Conservation (phyloP, 2,888 invertebrate species). For the Exephanes ischioxanthus region DNA sequence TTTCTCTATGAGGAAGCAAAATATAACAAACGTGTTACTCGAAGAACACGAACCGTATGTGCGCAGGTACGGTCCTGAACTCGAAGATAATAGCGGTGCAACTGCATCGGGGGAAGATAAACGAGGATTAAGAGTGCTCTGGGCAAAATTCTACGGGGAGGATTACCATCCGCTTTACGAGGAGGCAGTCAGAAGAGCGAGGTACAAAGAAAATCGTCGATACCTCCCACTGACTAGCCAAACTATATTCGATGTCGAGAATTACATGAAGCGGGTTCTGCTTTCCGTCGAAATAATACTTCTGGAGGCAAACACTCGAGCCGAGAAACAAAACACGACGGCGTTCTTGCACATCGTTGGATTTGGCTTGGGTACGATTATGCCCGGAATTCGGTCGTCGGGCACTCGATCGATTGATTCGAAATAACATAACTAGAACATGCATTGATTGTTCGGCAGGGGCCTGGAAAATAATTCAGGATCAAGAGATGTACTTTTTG, state of each 20-base stretch:
- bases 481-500: constrained; percentile 88
- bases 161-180: constrained; percentile 80
- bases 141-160: constrained; percentile 82
- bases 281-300: constrained; percentile 87
- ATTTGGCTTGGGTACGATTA: constrained; percentile 85
- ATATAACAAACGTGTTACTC: no score
- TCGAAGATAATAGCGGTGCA: constrained; percentile 64
- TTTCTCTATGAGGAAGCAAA: background rate
- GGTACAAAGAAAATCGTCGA: constrained; percentile 78
- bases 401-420: background rate
- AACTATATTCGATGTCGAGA: constrained; percentile 82
- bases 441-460: constrained; percentile 82
- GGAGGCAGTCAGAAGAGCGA: constrained; percentile 74
- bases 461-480: constrained; percentile 88
- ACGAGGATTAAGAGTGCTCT: constrained; percentile 76
- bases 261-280: constrained; percentile 82
- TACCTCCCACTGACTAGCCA: constrained; percentile 78
- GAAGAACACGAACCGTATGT: background rate
- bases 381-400: background rate
- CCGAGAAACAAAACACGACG: constrained; percentile 84
- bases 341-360: constrained; percentile 90
- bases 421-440: background rate
- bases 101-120: constrained; percentile 70
- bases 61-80: constrained; percentile 76
- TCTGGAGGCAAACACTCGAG: constrained; percentile 88